A percentile compares a stretch with the other conserved stretches of the same genome.
Conservation (phyloP, 2,888 invertebrate species). For the Pyrgus malvae region DNA sequence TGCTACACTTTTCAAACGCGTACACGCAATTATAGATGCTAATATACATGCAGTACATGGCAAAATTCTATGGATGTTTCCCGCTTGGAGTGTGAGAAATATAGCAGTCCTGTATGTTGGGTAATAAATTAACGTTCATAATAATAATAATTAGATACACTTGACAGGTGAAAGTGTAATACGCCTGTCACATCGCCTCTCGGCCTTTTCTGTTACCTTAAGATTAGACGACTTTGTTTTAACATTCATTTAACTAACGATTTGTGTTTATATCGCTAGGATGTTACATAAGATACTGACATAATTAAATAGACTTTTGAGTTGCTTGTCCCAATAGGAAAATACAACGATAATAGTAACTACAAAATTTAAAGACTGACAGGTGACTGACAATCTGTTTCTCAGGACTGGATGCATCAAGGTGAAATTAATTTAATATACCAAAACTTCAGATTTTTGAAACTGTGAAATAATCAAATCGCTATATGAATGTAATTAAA, state of each 20-base stretch:
- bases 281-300: neutral
- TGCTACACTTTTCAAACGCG: constrained; percentile 12
- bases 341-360: too few species aligned
- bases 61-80: constrained; percentile 6
- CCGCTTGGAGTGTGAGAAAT: constrained; percentile 9
- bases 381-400: too few species aligned
- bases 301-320: neutral
- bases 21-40: constrained; percentile 15
- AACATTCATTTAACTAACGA: neutral
- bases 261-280: neutral
- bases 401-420: too few species aligned
- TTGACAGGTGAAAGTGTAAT: constrained; percentile 61
- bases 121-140: constrained; percentile 46
- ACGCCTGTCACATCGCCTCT: constrained; percentile 37
- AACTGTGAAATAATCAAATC: too few species aligned
- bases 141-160: constrained; percentile 47
- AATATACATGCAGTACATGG: constrained; percentile 4
- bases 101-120: constrained; percentile 26
- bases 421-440: too few species aligned
- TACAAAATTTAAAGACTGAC: too few species aligned
- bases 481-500: too few species aligned
- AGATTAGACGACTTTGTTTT: constrained; percentile 32
- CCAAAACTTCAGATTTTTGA: too few species aligned
- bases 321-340: too few species aligned
- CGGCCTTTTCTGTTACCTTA: constrained; percentile 31